A percentile compares a stretch with the other conserved stretches of the same genome.
Conservation (phyloP, 2,797 vertebrate genomes). For the Ibycter americanus region DNA sequence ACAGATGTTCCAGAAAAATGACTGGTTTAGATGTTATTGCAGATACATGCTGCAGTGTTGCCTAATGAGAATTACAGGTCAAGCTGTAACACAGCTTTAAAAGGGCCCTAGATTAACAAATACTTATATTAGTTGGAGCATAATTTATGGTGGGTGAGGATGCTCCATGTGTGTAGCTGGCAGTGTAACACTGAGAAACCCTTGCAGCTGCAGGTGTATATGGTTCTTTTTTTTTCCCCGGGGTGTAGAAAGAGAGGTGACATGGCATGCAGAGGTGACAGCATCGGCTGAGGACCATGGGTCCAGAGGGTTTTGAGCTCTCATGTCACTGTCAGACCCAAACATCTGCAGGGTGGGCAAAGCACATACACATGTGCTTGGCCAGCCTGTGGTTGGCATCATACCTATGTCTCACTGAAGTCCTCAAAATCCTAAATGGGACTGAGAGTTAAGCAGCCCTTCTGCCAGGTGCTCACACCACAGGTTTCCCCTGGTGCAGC, state of each 20-base stretch:
- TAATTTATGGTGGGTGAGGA: neutral
- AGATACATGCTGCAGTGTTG: neutral
- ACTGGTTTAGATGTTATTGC: neutral
- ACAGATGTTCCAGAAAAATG: neutral
- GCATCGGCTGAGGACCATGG: neutral
- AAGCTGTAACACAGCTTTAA: neutral
- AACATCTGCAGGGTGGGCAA: neutral
- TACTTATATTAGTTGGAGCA: neutral
- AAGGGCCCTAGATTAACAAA: neutral
- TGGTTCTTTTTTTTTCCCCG: neutral
- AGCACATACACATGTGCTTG: neutral
- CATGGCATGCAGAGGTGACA: accelerated
- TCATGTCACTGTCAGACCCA: neutral
- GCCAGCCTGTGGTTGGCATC: neutral
- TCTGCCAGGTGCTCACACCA: neutral
- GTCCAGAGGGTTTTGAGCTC: neutral
- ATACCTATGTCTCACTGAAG: neutral
- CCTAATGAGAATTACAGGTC: neutral
- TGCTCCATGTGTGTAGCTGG: neutral
- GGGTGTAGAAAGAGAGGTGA: neutral
- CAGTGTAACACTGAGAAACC: neutral
- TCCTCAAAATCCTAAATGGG: neutral
- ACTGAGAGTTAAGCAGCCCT: neutral
- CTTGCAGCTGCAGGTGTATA: neutral
- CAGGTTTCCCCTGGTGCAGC: neutral